Conservation (phyloP, 2,888 invertebrate genomes). For the Listrodromus nycthemerus region DNA sequence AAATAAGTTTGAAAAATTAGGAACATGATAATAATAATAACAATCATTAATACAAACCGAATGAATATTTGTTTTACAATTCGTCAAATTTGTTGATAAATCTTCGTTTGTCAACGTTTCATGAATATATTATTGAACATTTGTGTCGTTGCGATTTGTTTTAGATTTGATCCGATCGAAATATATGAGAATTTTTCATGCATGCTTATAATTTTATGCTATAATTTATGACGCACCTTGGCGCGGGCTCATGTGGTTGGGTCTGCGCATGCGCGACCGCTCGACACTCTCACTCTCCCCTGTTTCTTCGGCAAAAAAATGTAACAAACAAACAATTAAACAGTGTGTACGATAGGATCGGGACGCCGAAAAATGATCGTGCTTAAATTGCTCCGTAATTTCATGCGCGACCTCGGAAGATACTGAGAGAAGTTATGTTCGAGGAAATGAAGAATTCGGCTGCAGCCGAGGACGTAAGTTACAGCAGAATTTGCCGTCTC, state of each 20-base stretch:
- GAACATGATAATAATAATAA: not conserved
- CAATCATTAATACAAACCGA: not conserved
- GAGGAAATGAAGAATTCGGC: constrained; percentile 66
- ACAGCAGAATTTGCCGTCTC: constrained; percentile 20
- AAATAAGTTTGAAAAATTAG: not conserved
- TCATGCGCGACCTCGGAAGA: constrained; percentile 29
- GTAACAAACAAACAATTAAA: constrained; percentile 77
- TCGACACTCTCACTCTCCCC: not conserved
- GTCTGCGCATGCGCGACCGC: constrained; percentile 3
- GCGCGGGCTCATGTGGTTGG: not conserved
- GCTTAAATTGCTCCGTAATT: constrained; percentile 45
- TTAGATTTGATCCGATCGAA: too few relatives aligned
- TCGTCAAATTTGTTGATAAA: too few relatives aligned
- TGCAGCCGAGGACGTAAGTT: constrained; percentile 73
- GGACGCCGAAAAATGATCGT: constrained; percentile 70
- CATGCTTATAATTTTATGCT: too few relatives aligned
- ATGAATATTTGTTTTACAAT: not conserved
- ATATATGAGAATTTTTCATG: too few relatives aligned
- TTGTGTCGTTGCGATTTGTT: too few relatives aligned
- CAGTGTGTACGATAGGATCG: constrained; percentile 73
- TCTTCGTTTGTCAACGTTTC: too few relatives aligned
- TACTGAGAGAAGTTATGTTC: constrained; percentile 69
- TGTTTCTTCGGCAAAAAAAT: not conserved
- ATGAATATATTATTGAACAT: too few relatives aligned
- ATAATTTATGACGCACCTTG: too few relatives aligned